Conservation (phyloP, 2,797 vertebrate genomes). For the Hirundo rustica region DNA sequence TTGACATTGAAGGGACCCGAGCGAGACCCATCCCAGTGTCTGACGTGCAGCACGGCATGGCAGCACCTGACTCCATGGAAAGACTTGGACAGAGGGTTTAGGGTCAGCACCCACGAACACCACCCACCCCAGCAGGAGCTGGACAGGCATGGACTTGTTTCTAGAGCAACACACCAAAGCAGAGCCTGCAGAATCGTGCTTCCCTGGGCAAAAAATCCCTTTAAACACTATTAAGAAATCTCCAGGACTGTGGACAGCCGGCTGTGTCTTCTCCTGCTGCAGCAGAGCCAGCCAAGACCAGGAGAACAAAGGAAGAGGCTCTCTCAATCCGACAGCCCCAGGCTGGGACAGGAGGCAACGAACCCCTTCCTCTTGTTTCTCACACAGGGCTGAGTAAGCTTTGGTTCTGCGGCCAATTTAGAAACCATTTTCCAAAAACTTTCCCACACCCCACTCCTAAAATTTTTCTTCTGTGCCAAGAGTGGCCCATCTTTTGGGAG, state of each 20-base stretch:
- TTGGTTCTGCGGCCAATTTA: background rate
- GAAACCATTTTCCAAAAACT: background rate
- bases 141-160: accelerated
- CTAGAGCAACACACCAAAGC: background rate
- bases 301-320: background rate
- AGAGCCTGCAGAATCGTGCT: background rate
- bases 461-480: background rate
- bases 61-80: background rate
- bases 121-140: background rate
- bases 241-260: background rate
- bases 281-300: background rate
- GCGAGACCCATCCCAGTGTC: background rate
- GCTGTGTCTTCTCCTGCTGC: background rate
- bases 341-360: background rate
- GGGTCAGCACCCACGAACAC: background rate
- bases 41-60: background rate
- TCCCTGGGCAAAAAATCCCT: background rate
- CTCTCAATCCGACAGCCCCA: background rate
- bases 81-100: background rate
- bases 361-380: background rate
- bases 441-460: background rate
- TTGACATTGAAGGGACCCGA: background rate
- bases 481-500: background rate
- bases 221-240: background rate
- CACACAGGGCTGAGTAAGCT: background rate